Conservation (phyloP, 2,888 invertebrate species). For the Nebria brevicollis region DNA sequence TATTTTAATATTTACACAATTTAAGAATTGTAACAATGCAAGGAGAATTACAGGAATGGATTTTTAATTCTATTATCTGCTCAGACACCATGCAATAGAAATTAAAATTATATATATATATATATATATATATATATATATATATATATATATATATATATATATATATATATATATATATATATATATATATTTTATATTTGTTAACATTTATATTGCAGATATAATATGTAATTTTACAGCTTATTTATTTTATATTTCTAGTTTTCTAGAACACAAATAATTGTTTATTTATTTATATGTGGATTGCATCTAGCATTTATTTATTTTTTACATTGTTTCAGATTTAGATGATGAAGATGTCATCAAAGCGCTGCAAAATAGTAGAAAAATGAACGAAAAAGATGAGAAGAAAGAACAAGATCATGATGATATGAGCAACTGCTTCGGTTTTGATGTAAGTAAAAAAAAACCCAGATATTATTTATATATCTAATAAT, state of each 20-base stretch:
- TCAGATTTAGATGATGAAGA: slow-evolving; percentile 63
- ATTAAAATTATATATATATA: background rate
- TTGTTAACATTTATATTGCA: background rate
- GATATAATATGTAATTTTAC: background rate
- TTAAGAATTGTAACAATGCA: background rate
- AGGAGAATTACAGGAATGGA: slow-evolving; percentile 16
- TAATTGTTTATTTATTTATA: no score
- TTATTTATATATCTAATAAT: background rate
- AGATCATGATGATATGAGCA: slow-evolving; percentile 72
- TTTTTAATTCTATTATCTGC: slow-evolving; percentile 13
- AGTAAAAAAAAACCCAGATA: slow-evolving; percentile 55
- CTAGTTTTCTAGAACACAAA: no score
- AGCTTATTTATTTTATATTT: no score
- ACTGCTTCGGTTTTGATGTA: slow-evolving; percentile 87
- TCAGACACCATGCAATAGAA: slow-evolving; percentile 11
- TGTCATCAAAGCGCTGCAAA: slow-evolving; percentile 61
- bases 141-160: background rate
- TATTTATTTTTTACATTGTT: background rate
- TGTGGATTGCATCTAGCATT: background rate
- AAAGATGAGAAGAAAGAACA: slow-evolving; percentile 57
- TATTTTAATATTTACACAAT: slow-evolving; percentile 50
- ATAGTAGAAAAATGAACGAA: slow-evolving; percentile 58
- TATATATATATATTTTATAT: background rate
- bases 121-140: background rate
- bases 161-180: background rate